Base-by-base conservation (phyloP, 2,113 vertebrate genomes). In the Tragelaphus scriptus region DNA sequence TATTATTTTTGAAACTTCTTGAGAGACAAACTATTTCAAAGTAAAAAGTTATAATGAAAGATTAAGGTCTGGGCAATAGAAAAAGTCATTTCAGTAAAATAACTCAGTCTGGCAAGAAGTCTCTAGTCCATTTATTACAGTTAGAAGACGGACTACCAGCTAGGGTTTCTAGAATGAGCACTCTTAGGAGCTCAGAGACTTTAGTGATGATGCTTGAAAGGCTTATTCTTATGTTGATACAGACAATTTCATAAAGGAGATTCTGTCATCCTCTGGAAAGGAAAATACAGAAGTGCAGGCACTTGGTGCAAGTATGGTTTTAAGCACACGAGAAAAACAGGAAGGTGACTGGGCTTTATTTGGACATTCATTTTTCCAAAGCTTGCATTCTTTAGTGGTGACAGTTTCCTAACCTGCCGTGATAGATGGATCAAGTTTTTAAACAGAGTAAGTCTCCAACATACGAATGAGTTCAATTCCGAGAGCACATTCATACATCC, bases 221-320 rank as follows among this genome's bases (percentile, higher is more conserved):
- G 51, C 68, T 95, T 96, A 44, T 88, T 56, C 53, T 91, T 91
- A 8, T n/a, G 61, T 10, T 53, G 40, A 86, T 58, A 81, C 16
- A 96, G 51, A 65, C 8, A 28, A 40, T 91, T 88, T 95, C 86
- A 94, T 56, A 77, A 55, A 88, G 40, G 28, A 94, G 58, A 49
- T 3, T 68, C 36, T 59, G 5, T 71, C 49, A 21, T 36, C 53
- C 14, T 85, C 86, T 63, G 36, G 19, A 65, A 40, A 82, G 30
- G 40, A 61, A 87, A 71, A 84, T 25, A 40, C 0, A 23, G 49
- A 86, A 21, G 6, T 21, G 0, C 6, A 21, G 5, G 14, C 16
- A 16, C 28, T 85, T 15, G 32, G 23, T 12, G 28, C 56, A 16
- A 55, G 28, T 21, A 10, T 9, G 13, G 11, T 26, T 94, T 90